Percentiles rank a stretch among this genome's conserved stretches.
These are phyloP conservation scores for Rambutsinella grinnellia DNA, from an alignment of 2,888 invertebrate species.

Conservation along the genomic window DNA sequence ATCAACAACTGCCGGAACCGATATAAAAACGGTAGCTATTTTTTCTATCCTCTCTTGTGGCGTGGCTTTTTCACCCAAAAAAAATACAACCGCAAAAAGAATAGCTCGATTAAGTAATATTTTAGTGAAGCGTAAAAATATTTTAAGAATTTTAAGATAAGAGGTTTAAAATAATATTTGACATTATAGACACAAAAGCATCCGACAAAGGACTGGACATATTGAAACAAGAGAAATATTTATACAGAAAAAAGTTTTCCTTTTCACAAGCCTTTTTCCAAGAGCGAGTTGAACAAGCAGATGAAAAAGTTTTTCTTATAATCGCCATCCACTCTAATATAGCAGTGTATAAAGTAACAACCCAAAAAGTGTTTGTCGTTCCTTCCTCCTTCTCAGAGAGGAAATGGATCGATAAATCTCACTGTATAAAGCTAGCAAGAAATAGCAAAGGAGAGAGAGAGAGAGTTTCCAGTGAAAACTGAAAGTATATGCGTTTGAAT, in stretches of 20 bases:
- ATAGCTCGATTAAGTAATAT: not conserved
- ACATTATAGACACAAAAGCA: not conserved
- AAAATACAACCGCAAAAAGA: not conserved
- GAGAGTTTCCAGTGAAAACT: not conserved
- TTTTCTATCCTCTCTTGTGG: not conserved
- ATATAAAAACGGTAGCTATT: conserved; percentile 1
- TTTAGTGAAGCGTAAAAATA: not conserved
- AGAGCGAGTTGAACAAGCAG: not conserved
- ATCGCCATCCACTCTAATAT: not conserved
- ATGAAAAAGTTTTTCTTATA: not conserved
- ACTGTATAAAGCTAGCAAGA: conserved; percentile 11
- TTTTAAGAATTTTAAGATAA: too few species aligned
- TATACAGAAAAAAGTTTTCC: not conserved
- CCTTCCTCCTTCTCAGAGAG: not conserved
- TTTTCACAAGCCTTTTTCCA: not conserved
- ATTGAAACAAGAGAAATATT: not conserved
- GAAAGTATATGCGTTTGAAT: not conserved
- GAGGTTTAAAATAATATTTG: too few species aligned
- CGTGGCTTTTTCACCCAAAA: not conserved
- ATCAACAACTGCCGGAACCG: conserved; percentile 39
- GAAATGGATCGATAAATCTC: conserved; percentile 53
- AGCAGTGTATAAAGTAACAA: conserved; percentile 33
- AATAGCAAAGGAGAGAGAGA: too few species aligned
- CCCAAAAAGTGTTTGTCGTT: conserved; percentile 43
- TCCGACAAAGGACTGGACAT: not conserved